A percentile compares a stretch with the other conserved stretches of the same genome.
Conservation (phyloP, 1,140 invertebrate genomes). For the Heliconius nattereri region DNA sequence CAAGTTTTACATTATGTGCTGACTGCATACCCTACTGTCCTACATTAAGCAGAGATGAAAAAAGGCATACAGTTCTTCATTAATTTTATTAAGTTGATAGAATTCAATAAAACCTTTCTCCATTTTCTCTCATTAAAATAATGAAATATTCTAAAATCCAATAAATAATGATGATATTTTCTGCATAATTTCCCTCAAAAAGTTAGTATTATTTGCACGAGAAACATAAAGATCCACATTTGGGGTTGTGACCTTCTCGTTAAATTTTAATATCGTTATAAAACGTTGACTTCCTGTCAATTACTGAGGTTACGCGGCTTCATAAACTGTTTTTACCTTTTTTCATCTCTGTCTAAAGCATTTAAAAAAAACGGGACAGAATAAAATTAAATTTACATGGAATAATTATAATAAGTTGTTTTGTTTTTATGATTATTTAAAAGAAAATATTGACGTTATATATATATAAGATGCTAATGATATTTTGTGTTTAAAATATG, state of each 20-base stretch:
- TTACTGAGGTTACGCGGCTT: slow-evolving; percentile 34
- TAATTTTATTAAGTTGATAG: no score
- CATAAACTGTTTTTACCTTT: slow-evolving; percentile 27
- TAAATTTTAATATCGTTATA: slow-evolving; percentile 36
- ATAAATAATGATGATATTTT: not conserved
- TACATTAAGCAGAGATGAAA: no score
- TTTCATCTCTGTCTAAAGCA: slow-evolving; percentile 14
- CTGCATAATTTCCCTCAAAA: not conserved
- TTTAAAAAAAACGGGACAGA: slow-evolving; percentile 20
- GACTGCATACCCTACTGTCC: no score
- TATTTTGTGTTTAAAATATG: no score
- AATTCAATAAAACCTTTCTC: no score
- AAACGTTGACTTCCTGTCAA: slow-evolving; percentile 38
- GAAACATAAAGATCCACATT: slow-evolving; percentile 5
- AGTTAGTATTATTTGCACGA: not conserved
- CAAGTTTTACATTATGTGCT: no score
- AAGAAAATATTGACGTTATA: no score
- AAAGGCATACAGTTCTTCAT: no score
- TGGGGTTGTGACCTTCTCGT: slow-evolving; percentile 20
- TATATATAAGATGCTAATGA: no score
- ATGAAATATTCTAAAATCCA: not conserved
- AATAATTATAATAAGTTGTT: no score
- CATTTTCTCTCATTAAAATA: no score
- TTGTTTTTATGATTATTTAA: no score
- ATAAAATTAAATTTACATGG: not conserved